A percentile compares a stretch with the other conserved stretches of the same genome.
Evolutionary conservation across 2,888 invertebrate genomes (phyloP).

Genomic region (Ophion ellenae): DNA sequence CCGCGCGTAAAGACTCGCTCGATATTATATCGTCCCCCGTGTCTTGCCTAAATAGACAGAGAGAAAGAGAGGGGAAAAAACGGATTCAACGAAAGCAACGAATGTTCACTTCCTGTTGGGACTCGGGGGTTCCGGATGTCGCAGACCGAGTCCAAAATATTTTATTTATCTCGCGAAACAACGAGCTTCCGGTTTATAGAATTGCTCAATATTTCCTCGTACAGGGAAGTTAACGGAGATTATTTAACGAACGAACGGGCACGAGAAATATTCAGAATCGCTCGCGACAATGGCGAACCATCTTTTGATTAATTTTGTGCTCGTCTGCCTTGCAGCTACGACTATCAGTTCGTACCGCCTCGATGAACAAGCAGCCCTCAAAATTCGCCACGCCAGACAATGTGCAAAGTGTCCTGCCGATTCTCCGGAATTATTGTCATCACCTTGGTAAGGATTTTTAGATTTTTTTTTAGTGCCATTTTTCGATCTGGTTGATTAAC

Average conservation of each 20-base stretch:
- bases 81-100: not conserved
- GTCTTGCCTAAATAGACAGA: conserved; percentile 66
- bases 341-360: not conserved
- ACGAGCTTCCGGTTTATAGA: not conserved
- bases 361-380: too few relatives aligned
- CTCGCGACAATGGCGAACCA: conserved; percentile 40
- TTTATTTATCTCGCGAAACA: conserved; percentile 23
- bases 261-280: conserved; percentile 25
- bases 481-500: not conserved
- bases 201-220: conserved; percentile 42
- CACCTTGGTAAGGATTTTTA: conserved; percentile 68
- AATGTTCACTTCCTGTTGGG: conserved; percentile 19
- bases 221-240: conserved; percentile 46
- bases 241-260: conserved; percentile 49
- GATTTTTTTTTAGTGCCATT: not conserved
- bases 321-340: conserved; percentile 8
- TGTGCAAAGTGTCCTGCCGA: conserved; percentile 70
- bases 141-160: conserved; percentile 9
- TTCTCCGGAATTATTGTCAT: conserved; percentile 65
- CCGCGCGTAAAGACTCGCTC: conserved; percentile 82
- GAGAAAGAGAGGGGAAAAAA: not conserved
- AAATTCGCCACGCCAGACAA: conserved; percentile 12
- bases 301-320: conserved; percentile 13
- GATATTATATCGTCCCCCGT: conserved; percentile 82
- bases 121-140: not conserved